Evolutionary conservation across 2,113 vertebrate genomes (phyloP), one percentile per base, ranked within the genome.

Genomic region (Macheiramphus alcinus): DNA sequence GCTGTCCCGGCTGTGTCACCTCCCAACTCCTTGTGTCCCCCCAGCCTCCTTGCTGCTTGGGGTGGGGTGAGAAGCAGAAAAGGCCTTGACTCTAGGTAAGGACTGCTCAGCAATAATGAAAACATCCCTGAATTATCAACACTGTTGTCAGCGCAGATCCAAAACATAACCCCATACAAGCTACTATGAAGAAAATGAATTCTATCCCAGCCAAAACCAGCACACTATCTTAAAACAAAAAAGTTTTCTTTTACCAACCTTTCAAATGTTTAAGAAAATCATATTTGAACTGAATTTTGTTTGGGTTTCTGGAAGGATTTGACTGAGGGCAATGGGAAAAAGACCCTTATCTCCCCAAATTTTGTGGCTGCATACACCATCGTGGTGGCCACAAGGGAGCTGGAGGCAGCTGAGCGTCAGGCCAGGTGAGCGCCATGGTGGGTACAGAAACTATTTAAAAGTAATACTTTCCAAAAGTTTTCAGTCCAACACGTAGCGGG

Each of bases 301-400:
- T 95, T 15, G 25, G 45, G 16, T 90, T 95, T 84, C 80, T 93
- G 45, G 42, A 50, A 78, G 12, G 26, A 50, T 59, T 81, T 85
- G 71, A 18, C 23, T 63, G 32, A 66, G 16, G 13, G 5, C 6
- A 65, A 42, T 0, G 2, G 45, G 55, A 17, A 63, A 62, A 78
- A 48, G 19, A 56, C 10, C 10, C 4, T 82, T 5, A 40, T 43
- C 29, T 85, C 52, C 14, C 18, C 12, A 43, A 5, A 0, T 56
- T 43, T 65, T 55, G 27, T 56, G 42, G 27, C 62, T 62, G 34
- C 36, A 52, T 63, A 40, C 42, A 19, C 10, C 2, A 1, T 62
- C 19, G 27, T 61, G 14, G 26, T 11, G 18, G 32, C 34, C 34
- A 18, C 0, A 0, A 6, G 15, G 56, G 38, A 91, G n/a, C 10